Evolutionary conservation across 1,140 invertebrate genomes (phyloP), one percentile per base, ranked within the genome.

Genomic region (Amyelois transitella): DNA sequence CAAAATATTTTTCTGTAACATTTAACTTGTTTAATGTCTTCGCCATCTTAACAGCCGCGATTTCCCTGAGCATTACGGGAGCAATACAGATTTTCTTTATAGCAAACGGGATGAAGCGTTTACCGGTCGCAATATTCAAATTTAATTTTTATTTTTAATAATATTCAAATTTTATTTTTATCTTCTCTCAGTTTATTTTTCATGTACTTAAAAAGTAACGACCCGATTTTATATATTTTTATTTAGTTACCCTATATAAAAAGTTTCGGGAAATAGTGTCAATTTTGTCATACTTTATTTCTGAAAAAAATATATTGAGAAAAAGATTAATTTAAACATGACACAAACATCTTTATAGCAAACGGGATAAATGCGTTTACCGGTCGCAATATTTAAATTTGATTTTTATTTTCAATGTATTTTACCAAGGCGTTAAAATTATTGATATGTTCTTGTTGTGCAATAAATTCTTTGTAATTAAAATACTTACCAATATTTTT

Each of bases 1-100:
- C 62, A 61, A 56, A 60, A 17, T 18, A 48, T 21, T 69, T 64
- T 64, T 62, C 58, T 64, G n/a, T 58, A 20, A 62, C 59, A 60
- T 64, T 64, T 55, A 60, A 62, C 54, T 62, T 52, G 52, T 24
- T 51, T 59, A 28, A 57, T 52, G 53, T 44, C 21, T 18, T 43
- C 18, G 51, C 45, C 58, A 38, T 50, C 53, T 49, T 43, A 49
- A 60, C 67, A 67, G 53, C 32, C 69, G 71, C 66, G 28, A 45
- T 22, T 21, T 48, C 20, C 18, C 12, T 0, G 21, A 17, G 21
- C 12, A 21, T 48, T 21, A 48, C 2, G 45, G n/a, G 12, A 20
- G 21, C 21, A 48, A 48, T 21, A 48, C 17, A 21, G 18, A 48
- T 22, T 48, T 48, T 21, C 19, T 1, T 19, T 48, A n/a, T n/a